phyloP scores from a whole-genome alignment of 2,797 vertebrate genomes.

The Australoheros facetus region DNA sequence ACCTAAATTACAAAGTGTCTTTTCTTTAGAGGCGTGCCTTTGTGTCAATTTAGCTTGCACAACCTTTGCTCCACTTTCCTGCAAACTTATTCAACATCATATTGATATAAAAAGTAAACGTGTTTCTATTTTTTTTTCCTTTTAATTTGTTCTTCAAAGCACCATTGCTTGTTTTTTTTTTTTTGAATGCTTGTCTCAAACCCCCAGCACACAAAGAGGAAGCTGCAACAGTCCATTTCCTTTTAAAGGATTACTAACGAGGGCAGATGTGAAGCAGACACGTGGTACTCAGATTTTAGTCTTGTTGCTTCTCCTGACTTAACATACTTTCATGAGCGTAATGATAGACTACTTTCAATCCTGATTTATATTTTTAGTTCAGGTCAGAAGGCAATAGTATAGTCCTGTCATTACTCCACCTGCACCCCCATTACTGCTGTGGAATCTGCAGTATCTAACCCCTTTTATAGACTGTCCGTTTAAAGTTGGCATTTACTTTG shows the following conservation, averaged over 20 bases:
- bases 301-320: background rate
- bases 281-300: constrained; percentile 21
- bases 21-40: constrained; percentile 66
- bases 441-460: constrained; percentile 11
- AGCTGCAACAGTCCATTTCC: constrained; percentile 41
- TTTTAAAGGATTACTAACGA: constrained; percentile 35
- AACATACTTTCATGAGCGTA: constrained; percentile 23
- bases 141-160: constrained; percentile 2
- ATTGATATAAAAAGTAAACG: constrained; percentile 3
- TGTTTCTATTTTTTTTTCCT: background rate
- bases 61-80: constrained; percentile 24
- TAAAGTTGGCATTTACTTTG: constrained; percentile 33
- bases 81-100: background rate
- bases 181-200: constrained; percentile 10
- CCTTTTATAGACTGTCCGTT: constrained; percentile 9
- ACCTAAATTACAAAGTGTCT: constrained; percentile 80
- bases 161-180: background rate
- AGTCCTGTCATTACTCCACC: background rate
- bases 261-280: constrained; percentile 45
- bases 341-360: constrained; percentile 20
- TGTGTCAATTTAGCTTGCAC: constrained; percentile 45
- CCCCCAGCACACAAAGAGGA: constrained; percentile 43
- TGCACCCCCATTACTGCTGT: background rate
- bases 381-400: background rate
- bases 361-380: constrained; percentile 3